Percentiles rank a stretch among this genome's conserved stretches.
phyloP scores from a whole-genome alignment of 2,888 invertebrate genomes.

The Epinotia bilunana region DNA sequence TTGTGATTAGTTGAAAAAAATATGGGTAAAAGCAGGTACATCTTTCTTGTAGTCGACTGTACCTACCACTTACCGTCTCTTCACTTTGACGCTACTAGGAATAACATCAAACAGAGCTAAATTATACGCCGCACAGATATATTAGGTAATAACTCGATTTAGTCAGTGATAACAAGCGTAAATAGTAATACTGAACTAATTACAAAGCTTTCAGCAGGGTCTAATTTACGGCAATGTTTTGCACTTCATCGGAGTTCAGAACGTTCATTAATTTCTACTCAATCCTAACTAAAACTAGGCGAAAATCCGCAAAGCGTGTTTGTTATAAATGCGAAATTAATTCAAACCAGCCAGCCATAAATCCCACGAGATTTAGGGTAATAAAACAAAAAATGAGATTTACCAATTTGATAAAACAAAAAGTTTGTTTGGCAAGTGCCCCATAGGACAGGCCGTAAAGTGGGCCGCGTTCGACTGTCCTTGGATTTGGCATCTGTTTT shows the following conservation, averaged over 20 bases:
- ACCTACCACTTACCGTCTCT: not conserved
- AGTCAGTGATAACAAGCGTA: slow-evolving; percentile 45
- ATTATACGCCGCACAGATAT: slow-evolving; percentile 36
- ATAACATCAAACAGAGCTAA: slow-evolving; percentile 38
- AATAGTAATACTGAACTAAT: slow-evolving; percentile 44
- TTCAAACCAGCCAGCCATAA: slow-evolving; percentile 80
- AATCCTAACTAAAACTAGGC: slow-evolving; percentile 61
- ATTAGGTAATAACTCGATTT: slow-evolving; percentile 38
- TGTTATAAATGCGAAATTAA: slow-evolving; percentile 82
- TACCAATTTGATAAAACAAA: slow-evolving; percentile 81
- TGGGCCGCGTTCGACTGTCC: slow-evolving; percentile 54
- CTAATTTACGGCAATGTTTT: slow-evolving; percentile 49
- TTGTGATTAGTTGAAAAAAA: too few species aligned
- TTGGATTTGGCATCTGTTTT: slow-evolving; percentile 58
- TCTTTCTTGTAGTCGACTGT: too few species aligned
- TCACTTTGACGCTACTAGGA: slow-evolving; percentile 15
- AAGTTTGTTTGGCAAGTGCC: slow-evolving; percentile 78
- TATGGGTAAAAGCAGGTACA: too few species aligned
- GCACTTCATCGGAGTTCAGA: slow-evolving; percentile 54
- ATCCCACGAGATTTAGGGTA: slow-evolving; percentile 76
- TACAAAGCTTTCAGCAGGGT: slow-evolving; percentile 43
- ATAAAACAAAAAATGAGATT: slow-evolving; percentile 82
- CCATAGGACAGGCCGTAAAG: slow-evolving; percentile 63
- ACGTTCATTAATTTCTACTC: slow-evolving; percentile 66
- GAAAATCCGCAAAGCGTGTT: slow-evolving; percentile 67